Evolutionary conservation across 2,888 invertebrate species (phyloP).

Genomic region (Macrosiphum euphorbiae): DNA sequence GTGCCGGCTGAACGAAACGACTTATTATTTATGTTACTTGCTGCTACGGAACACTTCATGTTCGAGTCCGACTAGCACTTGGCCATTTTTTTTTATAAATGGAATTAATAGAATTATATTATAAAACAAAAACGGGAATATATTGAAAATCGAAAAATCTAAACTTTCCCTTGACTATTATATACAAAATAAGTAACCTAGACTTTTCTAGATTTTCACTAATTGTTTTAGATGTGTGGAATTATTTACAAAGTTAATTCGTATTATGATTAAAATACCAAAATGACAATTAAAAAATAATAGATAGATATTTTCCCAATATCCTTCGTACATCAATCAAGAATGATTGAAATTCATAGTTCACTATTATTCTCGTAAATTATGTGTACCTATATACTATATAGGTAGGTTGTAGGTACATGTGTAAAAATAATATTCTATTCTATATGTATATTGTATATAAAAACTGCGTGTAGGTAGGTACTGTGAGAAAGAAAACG

Average conservation of each 20-base stretch:
- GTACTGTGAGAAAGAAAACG: background rate
- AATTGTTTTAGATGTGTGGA: background rate
- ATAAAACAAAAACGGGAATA: too few relatives aligned
- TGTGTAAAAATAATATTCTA: background rate
- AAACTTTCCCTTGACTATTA: too few relatives aligned
- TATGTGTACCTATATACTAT: background rate
- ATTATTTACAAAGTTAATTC: background rate
- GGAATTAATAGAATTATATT: too few relatives aligned
- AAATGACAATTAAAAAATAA: background rate
- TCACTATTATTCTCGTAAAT: background rate
- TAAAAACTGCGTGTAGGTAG: background rate
- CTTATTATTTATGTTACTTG: too few relatives aligned
- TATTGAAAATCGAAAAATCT: too few relatives aligned
- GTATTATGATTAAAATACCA: background rate
- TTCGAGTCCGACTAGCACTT: too few relatives aligned
- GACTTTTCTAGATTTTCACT: background rate
- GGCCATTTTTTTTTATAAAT: too few relatives aligned
- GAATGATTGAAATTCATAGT: background rate
- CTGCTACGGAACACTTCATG: too few relatives aligned
- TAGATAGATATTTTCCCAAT: background rate
- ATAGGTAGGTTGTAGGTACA: too few relatives aligned
- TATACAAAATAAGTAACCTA: background rate
- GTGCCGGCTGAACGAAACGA: too few relatives aligned
- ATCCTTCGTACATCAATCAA: background rate
- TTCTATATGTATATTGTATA: background rate